A percentile compares a stretch with the other conserved stretches of the same genome.
These are phyloP conservation scores for Rhodophaea formosa DNA, from an alignment of 2,888 invertebrate species.

Conservation along the genomic window DNA sequence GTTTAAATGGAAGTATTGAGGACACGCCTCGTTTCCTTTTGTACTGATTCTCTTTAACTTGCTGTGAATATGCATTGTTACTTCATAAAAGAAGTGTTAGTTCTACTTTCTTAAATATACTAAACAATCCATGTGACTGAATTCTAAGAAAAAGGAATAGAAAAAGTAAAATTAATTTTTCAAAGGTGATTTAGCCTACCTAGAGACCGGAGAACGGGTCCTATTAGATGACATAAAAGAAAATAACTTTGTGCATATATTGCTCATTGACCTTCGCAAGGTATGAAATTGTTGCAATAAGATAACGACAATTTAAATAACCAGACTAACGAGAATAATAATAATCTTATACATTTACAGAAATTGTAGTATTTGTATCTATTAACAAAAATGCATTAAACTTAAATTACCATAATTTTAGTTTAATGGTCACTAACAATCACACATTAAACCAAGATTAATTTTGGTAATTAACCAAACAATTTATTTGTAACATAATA, in stretches of 20 bases:
- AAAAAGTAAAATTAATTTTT: neutral
- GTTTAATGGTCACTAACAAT: neutral
- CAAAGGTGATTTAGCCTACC: neutral
- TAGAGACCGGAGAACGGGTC: neutral
- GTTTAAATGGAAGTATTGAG: slow-evolving; percentile 75
- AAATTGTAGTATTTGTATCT: neutral
- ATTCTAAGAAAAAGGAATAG: slow-evolving; percentile 17
- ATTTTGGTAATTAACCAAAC: neutral
- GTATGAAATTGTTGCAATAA: slow-evolving; percentile 15
- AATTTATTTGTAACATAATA: slow-evolving; percentile 1
- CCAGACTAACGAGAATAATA: slow-evolving; percentile 9
- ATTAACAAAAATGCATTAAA: neutral
- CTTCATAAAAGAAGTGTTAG: slow-evolving; percentile 71
- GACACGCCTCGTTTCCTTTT: slow-evolving; percentile 71
- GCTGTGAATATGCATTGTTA: slow-evolving; percentile 74
- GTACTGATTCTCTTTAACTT: slow-evolving; percentile 66
- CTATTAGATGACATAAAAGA: neutral
- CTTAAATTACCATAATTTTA: too few relatives aligned
- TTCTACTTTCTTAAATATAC: slow-evolving; percentile 73
- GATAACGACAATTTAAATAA: slow-evolving; percentile 1
- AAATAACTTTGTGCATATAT: neutral
- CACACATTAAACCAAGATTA: slow-evolving; percentile 2
- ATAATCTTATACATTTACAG: neutral
- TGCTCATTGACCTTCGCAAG: slow-evolving; percentile 4
- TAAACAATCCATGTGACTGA: slow-evolving; percentile 54